Conservation (phyloP, 2,888 invertebrate genomes). For the Perizoma affinitatum region DNA sequence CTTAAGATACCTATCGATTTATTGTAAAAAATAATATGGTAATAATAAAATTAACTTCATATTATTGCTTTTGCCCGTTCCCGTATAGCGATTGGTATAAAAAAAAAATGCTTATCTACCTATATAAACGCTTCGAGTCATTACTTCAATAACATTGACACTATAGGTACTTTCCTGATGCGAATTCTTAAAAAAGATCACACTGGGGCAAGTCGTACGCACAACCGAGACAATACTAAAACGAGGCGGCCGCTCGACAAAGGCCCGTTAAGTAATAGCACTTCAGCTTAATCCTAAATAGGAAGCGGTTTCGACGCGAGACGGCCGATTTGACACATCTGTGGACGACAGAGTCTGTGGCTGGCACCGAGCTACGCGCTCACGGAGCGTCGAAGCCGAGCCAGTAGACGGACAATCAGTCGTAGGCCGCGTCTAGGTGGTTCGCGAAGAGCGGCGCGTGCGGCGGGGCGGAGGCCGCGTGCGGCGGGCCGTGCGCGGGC, state of each 20-base stretch:
- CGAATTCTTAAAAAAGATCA: slow-evolving; percentile 70
- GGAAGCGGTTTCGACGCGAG: slow-evolving; percentile 70
- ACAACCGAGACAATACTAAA: slow-evolving; percentile 82
- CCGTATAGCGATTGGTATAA: slow-evolving; percentile 85
- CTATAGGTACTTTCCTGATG: slow-evolving; percentile 64
- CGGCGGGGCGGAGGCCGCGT: slow-evolving; percentile 81
- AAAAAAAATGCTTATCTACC: slow-evolving; percentile 80
- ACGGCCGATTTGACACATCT: slow-evolving; percentile 45
- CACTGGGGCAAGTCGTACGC: slow-evolving; percentile 81
- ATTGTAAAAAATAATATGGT: slow-evolving; percentile 84
- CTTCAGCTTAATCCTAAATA: slow-evolving; percentile 81
- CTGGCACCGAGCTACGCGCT: slow-evolving; percentile 50
- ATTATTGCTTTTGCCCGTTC: slow-evolving; percentile 85
- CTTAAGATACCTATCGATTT: slow-evolving; percentile 79
- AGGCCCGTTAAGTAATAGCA: slow-evolving; percentile 82
- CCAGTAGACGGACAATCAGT: slow-evolving; percentile 78
- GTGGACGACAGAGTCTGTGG: slow-evolving; percentile 51
- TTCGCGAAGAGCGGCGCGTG: slow-evolving; percentile 83
- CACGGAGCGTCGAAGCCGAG: slow-evolving; percentile 74
- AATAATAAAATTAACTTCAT: slow-evolving; percentile 84
- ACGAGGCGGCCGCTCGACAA: slow-evolving; percentile 66
- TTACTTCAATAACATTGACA: slow-evolving; percentile 69
- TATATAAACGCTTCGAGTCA: slow-evolving; percentile 73
- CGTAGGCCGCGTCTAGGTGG: slow-evolving; percentile 73
- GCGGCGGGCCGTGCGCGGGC: slow-evolving; percentile 68